Conservation (phyloP, 2,888 invertebrate species). For the Diabrotica balteata region DNA sequence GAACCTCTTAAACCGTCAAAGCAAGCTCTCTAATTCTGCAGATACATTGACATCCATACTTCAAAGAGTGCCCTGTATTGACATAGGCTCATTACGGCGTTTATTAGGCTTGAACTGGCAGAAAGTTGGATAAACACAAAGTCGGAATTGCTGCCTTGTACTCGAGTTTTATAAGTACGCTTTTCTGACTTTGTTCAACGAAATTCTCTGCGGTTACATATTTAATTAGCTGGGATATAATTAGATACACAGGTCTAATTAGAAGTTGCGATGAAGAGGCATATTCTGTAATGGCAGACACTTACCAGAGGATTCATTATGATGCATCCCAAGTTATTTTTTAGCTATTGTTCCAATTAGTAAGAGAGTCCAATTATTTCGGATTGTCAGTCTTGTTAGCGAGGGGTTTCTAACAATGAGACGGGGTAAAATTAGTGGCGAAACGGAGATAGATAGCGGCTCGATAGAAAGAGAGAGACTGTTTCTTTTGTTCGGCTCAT, state of each 20-base stretch:
- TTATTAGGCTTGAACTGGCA: constrained; percentile 58
- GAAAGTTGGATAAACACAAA: constrained; percentile 58
- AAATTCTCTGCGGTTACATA: constrained; percentile 56
- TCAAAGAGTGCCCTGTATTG: constrained; percentile 20
- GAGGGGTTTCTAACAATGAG: constrained; percentile 33
- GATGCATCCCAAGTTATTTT: constrained; percentile 46
- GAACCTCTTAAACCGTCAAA: too few species aligned
- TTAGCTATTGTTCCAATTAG: constrained; percentile 50
- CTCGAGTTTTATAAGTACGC: constrained; percentile 57
- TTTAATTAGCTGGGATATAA: constrained; percentile 60
- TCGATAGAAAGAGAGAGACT: constrained; percentile 7
- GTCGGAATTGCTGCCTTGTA: constrained; percentile 56
- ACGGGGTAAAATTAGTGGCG: constrained; percentile 32
- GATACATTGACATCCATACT: too few species aligned
- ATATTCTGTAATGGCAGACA: constrained; percentile 46
- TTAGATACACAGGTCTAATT: constrained; percentile 60
- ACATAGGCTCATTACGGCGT: constrained; percentile 57
- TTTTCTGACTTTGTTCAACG: constrained; percentile 53
- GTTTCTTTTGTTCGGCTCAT: constrained; percentile 29
- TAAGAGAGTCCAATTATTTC: constrained; percentile 50
- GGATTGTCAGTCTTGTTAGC: constrained; percentile 44
- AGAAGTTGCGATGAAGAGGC: constrained; percentile 61
- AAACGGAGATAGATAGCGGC: constrained; percentile 13
- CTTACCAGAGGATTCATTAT: constrained; percentile 47
- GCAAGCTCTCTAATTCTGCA: too few species aligned